These are phyloP conservation scores for Stramonita haemastoma DNA, from an alignment of 2,888 invertebrate species.

Conservation along the genomic window DNA sequence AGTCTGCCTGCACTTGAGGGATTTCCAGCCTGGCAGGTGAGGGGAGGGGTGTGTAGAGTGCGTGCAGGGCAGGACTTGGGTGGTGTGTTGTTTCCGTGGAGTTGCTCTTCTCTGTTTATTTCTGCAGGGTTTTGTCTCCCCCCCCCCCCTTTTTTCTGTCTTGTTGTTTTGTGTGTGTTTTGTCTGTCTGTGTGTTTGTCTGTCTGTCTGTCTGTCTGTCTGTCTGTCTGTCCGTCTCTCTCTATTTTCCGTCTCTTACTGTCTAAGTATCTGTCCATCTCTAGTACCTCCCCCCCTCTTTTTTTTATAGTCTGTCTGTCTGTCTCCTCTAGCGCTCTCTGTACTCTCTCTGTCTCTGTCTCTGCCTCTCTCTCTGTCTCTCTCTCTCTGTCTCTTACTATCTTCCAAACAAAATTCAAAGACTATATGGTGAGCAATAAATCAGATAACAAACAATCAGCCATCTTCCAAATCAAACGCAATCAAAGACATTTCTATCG, in stretches of 20 bases:
- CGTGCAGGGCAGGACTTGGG: not conserved
- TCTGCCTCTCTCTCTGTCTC: not conserved
- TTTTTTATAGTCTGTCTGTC: not conserved
- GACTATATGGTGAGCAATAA: too few species aligned
- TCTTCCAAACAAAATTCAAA: too few species aligned
- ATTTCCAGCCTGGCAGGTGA: slow-evolving; percentile 6
- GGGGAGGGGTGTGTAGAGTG: not conserved
- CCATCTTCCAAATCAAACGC: too few species aligned
- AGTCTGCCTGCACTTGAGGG: not conserved
- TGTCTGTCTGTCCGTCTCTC: not conserved
- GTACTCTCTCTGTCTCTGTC: slow-evolving; percentile 3
- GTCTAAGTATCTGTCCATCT: not conserved
- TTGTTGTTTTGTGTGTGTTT: not conserved
- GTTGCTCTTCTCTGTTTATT: too few species aligned
- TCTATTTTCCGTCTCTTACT: not conserved
- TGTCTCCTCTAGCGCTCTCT: not conserved
- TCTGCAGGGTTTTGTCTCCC: too few species aligned
- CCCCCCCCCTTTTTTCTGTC: not conserved
- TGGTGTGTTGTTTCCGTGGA: not conserved
- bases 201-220: not conserved
- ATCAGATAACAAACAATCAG: too few species aligned
- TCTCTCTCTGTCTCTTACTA: not conserved
- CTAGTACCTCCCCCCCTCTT: not conserved
- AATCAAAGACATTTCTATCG: too few species aligned
- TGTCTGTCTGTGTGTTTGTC: not conserved